Evolutionary conservation across 1,140 invertebrate species (phyloP).

Genomic region (Archivesica marissinica): DNA sequence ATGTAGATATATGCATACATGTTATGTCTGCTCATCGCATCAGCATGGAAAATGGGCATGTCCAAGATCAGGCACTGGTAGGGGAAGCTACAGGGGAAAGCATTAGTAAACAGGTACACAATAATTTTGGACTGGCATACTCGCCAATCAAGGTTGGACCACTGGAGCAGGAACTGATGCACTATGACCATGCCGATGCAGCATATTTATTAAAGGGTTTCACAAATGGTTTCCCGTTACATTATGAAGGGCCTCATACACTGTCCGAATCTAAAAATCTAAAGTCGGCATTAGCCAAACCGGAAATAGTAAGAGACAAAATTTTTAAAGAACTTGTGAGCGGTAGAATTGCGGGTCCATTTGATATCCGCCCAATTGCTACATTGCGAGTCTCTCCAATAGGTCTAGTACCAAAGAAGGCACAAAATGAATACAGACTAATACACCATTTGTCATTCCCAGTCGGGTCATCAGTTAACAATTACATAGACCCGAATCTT

Average conservation of each 20-base stretch:
- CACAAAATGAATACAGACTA: slow-evolving; percentile 5
- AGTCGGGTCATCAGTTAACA: slow-evolving; percentile 36
- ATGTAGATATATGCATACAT: no score
- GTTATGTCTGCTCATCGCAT: no score
- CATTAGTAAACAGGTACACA: no score
- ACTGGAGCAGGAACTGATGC: neutral
- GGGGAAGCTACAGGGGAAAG: no score
- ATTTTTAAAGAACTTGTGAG: slow-evolving; percentile 24
- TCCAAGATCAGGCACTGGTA: no score
- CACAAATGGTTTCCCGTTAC: slow-evolving; percentile 43
- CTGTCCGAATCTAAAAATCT: slow-evolving; percentile 25
- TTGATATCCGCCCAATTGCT: neutral
- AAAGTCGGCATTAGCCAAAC: neutral
- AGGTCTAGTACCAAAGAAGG: slow-evolving; percentile 31
- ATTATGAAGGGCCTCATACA: slow-evolving; percentile 10
- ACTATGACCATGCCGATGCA: neutral
- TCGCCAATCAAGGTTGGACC: neutral
- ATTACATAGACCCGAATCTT: slow-evolving; percentile 58
- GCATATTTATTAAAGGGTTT: slow-evolving; percentile 17
- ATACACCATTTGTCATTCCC: slow-evolving; percentile 57
- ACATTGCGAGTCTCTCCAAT: slow-evolving; percentile 32
- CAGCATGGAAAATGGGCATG: no score
- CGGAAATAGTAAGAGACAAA: slow-evolving; percentile 20
- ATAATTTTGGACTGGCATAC: no score
- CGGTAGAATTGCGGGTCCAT: slow-evolving; percentile 24